Base-by-base conservation (phyloP, 1,140 invertebrate genomes). In the Hycleus phaleratus region DNA sequence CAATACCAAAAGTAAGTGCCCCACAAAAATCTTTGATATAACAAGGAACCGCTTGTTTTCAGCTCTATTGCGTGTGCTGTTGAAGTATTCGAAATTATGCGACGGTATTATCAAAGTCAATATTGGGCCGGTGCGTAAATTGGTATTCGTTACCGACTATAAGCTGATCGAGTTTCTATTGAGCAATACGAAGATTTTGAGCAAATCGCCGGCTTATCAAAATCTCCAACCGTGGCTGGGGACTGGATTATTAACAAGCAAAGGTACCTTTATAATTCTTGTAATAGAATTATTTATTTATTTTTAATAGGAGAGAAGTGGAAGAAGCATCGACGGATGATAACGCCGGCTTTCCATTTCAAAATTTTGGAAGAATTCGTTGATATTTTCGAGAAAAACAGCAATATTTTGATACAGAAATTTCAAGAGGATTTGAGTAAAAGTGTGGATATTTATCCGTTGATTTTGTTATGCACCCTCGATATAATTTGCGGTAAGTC, bases 271-370 rank as follows among this genome's bases (percentile, higher is more conserved):
- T 52, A 10, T 52, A 5, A 5, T 9, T 6, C 9, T 11, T 0
- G 3, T 18, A 18, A 46, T 7, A 3, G 8, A 46, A 12, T 46
- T 4, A n/a, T 46, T 46, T 1, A 46, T 9, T 24, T 1, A 9
- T 46, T 46, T 24, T 46, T 10, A 46, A 7, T 26, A 50, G 54
- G 53, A 39, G 43, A 49, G 9, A 58, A 85, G 73, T 89, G 86
- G 86, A 75, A 77, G 39, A 66, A 60, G 0, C 74, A 84, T 56
- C 68, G 87, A 5, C 86, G 85, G 70, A 69, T 87, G 44, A 71
- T 92, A 10, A 91, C 89, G 0, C 90, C 90, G 2, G 84, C 88
- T 2, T 91, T 91, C 68, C 90, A 91, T 70, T 91, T 92, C 66
- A 84, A 85, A 67, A 89, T 91, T 51, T 73, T 91, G 9, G 81